Evolutionary conservation across 2,797 vertebrate species (phyloP).

Genomic region (Sandelia bainsii): DNA sequence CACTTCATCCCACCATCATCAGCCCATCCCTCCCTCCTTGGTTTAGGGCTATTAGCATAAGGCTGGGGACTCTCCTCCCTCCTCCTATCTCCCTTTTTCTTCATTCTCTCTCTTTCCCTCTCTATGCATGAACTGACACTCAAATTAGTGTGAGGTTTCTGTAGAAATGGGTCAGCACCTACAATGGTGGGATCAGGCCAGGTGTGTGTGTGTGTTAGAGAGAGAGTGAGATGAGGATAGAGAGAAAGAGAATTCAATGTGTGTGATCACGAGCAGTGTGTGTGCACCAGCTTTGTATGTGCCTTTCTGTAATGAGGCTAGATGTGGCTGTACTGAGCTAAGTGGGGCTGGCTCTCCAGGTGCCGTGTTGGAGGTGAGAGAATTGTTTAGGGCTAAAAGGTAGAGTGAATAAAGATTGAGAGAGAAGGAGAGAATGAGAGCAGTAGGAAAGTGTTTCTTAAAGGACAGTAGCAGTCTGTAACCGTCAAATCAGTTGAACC

Average conservation of each 20-base stretch:
- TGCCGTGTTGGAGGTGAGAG: constrained; percentile 51
- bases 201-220: constrained; percentile 41
- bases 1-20: constrained; percentile 40
- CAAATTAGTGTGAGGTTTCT: constrained; percentile 80
- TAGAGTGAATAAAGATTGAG: constrained; percentile 19
- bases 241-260: constrained; percentile 34
- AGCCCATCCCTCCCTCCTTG: constrained; percentile 27
- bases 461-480: constrained; percentile 54
- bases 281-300: constrained; percentile 44
- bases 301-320: constrained; percentile 59
- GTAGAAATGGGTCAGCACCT: constrained; percentile 82
- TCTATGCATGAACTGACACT: constrained; percentile 76
- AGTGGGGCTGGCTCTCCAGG: constrained; percentile 53
- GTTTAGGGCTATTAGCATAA: constrained; percentile 73
- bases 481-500: constrained; percentile 55
- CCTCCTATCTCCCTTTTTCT: constrained; percentile 43
- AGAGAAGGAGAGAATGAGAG: constrained; percentile 9
- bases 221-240: background rate
- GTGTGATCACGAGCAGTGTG: constrained; percentile 54
- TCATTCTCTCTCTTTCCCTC: constrained; percentile 55
- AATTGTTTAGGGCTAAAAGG: constrained; percentile 43
- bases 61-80: constrained; percentile 42
- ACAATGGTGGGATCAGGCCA: constrained; percentile 68
- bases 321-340: constrained; percentile 50
- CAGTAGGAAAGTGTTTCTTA: constrained; percentile 44